Evolutionary conservation across 2,888 invertebrate species (phyloP).

Genomic region (Drosophila pegasa): DNA sequence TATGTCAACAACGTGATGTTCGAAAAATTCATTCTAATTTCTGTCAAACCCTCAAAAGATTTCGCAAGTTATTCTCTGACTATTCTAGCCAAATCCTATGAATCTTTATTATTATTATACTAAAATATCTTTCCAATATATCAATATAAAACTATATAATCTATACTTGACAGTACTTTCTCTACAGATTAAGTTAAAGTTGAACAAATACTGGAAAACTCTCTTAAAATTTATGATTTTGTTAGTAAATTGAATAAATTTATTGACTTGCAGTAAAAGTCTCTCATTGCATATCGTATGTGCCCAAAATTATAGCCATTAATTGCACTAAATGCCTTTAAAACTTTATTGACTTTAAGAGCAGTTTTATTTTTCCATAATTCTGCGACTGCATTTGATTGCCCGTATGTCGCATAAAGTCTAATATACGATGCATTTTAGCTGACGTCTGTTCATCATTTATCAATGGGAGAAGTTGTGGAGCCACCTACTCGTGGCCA

Average conservation of each 20-base stretch:
- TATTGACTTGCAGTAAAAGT: not conserved
- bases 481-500: constrained; percentile 47
- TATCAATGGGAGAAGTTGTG: constrained; percentile 45
- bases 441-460: constrained; percentile 53
- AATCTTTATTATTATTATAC: too few relatives aligned
- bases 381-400: constrained; percentile 33
- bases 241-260: too few relatives aligned
- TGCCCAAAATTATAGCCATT: not conserved
- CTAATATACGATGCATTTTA: constrained; percentile 63
- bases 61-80: too few relatives aligned
- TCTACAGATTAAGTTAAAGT: not conserved
- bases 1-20: too few relatives aligned
- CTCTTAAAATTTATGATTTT: not conserved
- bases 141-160: not conserved
- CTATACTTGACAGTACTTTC: not conserved
- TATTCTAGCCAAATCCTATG: too few relatives aligned
- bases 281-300: too few relatives aligned
- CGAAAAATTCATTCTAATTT: too few relatives aligned
- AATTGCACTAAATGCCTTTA: not conserved
- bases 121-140: accelerated
- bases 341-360: not conserved
- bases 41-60: too few relatives aligned
- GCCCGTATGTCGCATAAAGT: constrained; percentile 58
- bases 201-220: not conserved
- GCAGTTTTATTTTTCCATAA: constrained; percentile 3